A percentile compares a stretch with the other conserved stretches of the same genome.
Conservation (phyloP, 2,797 vertebrate species). For the Valencia hispanica region DNA sequence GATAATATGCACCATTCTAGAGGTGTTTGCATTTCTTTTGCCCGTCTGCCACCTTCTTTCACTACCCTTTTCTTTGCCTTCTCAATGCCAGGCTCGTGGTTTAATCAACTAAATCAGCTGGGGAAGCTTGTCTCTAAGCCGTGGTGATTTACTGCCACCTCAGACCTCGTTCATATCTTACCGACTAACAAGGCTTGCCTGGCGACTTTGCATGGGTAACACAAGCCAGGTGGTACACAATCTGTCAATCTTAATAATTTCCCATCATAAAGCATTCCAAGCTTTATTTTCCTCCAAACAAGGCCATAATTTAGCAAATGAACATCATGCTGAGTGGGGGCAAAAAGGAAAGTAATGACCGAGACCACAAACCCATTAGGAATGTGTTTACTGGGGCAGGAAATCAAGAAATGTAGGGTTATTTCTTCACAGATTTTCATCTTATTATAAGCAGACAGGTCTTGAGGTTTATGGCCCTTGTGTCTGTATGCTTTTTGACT, state of each 20-base stretch:
- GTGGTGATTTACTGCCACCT: slow-evolving; percentile 53
- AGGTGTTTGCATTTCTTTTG: slow-evolving; percentile 14
- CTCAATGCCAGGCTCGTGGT: slow-evolving; percentile 36
- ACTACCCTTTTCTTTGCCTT: slow-evolving; percentile 34
- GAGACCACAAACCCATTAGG: slow-evolving; percentile 1
- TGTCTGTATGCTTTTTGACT: slow-evolving; percentile 1
- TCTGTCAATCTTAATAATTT: neutral
- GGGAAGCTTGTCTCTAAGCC: slow-evolving; percentile 57
- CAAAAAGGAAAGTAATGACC: neutral
- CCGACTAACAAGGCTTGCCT: slow-evolving; percentile 37
- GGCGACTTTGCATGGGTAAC: slow-evolving; percentile 23
- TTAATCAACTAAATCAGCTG: slow-evolving; percentile 72
- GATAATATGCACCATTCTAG: slow-evolving; percentile 29
- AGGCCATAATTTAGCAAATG: neutral
- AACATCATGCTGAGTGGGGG: neutral
- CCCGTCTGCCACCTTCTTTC: slow-evolving; percentile 24
- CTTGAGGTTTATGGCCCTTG: neutral
- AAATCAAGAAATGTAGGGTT: neutral
- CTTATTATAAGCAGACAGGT: neutral
- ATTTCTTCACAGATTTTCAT: neutral
- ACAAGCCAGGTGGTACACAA: slow-evolving; percentile 34
- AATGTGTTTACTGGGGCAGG: slow-evolving; percentile 3
- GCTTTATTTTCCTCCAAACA: neutral
- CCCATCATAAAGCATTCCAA: neutral
- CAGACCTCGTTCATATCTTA: slow-evolving; percentile 51